Percentiles rank a stretch among this genome's conserved stretches.
Evolutionary conservation across 2,888 invertebrate genomes (phyloP).

Genomic region (Exocentrus adspersus): DNA sequence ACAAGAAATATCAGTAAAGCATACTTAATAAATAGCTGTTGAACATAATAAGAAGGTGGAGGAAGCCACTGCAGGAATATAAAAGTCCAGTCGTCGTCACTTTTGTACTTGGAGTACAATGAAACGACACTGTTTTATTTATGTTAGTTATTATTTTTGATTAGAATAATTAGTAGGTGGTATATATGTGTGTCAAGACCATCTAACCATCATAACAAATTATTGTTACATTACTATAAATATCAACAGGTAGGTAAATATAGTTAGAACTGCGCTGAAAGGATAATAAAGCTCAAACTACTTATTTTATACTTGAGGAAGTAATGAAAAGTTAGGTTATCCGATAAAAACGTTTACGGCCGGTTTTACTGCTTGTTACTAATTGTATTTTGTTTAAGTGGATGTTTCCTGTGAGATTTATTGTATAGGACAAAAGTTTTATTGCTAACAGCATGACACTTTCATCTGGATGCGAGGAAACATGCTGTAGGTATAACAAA

Average conservation of each 20-base stretch:
- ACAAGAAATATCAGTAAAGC: no score
- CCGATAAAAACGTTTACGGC: not conserved
- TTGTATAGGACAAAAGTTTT: no score
- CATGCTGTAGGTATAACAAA: no score
- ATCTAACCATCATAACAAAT: not conserved
- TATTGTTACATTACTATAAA: conserved; percentile 1
- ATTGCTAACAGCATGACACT: no score
- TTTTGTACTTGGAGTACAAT: not conserved
- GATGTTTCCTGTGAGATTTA: no score
- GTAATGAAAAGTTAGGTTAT: not conserved
- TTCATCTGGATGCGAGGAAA: no score
- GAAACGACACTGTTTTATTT: not conserved
- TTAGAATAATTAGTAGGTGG: not conserved
- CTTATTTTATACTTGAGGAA: no score
- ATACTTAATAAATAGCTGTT: no score
- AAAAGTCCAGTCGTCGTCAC: not conserved
- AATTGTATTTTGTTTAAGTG: no score
- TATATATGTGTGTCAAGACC: not conserved
- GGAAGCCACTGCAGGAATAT: not conserved
- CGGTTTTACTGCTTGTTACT: not conserved
- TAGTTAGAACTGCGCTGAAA: not conserved
- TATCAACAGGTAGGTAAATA: not conserved
- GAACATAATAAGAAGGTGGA: not conserved
- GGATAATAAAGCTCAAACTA: no score
- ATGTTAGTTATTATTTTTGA: not conserved